Percentiles rank a stretch among this genome's conserved stretches.
Evolutionary conservation across 2,888 invertebrate species (phyloP).

Genomic region (Serrognathus titanus): DNA sequence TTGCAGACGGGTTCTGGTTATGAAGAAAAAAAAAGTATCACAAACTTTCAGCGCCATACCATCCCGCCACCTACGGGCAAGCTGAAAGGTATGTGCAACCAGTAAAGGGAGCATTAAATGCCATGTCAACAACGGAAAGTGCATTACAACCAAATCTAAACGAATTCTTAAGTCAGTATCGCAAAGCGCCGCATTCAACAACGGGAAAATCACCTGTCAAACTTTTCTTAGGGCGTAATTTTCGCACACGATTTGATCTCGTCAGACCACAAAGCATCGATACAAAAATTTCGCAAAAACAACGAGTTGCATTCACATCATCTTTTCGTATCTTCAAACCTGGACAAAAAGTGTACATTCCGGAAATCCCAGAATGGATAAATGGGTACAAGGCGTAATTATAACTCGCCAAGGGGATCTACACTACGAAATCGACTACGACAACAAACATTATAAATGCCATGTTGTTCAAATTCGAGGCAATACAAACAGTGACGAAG

Average conservation of each 20-base stretch:
- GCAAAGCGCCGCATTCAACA: neutral
- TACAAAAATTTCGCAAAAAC: neutral
- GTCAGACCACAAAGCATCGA: too few species aligned
- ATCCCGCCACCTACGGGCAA: neutral
- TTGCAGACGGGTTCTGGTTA: too few species aligned
- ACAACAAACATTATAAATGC: neutral
- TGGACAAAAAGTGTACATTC: neutral
- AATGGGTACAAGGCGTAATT: neutral
- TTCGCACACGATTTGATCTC: neutral
- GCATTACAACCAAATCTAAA: neutral
- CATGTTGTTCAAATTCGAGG: neutral
- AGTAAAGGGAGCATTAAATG: too few species aligned
- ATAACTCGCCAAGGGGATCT: neutral
- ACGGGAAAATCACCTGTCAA: neutral
- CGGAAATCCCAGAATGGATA: neutral
- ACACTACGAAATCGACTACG: neutral
- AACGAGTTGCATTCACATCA: neutral
- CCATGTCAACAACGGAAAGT: neutral
- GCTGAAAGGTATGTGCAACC: neutral
- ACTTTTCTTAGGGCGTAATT: neutral
- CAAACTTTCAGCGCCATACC: neutral
- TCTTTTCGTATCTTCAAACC: neutral
- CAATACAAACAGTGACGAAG: too few species aligned
- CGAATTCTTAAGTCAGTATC: neutral
- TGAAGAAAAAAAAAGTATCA: too few species aligned